Base-by-base conservation (phyloP, 2,797 vertebrate genomes). In the Rhadinocentrus ornatus region DNA sequence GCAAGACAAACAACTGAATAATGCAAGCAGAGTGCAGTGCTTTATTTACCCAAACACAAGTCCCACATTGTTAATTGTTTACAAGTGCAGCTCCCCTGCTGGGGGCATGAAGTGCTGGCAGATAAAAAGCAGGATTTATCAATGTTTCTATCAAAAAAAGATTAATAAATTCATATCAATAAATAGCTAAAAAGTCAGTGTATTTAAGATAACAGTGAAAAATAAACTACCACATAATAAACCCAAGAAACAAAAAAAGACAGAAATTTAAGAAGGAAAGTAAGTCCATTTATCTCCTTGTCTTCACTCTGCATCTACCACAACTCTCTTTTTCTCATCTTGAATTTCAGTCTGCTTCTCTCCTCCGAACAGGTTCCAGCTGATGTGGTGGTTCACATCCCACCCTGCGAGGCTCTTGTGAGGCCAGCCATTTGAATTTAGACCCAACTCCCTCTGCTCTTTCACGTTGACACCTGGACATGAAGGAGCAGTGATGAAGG, bases 1-100 rank as follows among this genome's bases (percentile, higher is more conserved):
- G 57, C 54, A 56, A 77, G 66, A 81, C 69, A 87, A 82, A 77
- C 59, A 75, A 61, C 53, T 87, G 65, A 87, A 85, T 75, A 88
- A 85, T 89, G 67, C 15, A 85, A 58, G 37, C 52, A 59, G 71
- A 85, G 44, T 66, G 69, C 69, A 31, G 41, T 74, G 52, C 50
- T 91, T 91, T 91, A 89, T 91, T 92, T 44, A 73, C 72, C 73
- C 75, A 63, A 78, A 85, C 46, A 80, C 74, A 80, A 81, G 44
- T 68, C 73, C 69, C 66, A 72, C 54, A 57, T 70, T 77, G 64
- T 83, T 80, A 74, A 80, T 74, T 85, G 78, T 89, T 86, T 79
- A 79, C 81, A 80, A 85, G 80, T 75, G 71, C 62, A 73, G n/a
- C 69, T 70, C 71, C 66, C 53, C 26, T 2, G 60, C 46, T 61